These are phyloP conservation scores for Gephyroberyx darwinii DNA, from an alignment of 2,797 vertebrate species.

Conservation along the genomic window DNA sequence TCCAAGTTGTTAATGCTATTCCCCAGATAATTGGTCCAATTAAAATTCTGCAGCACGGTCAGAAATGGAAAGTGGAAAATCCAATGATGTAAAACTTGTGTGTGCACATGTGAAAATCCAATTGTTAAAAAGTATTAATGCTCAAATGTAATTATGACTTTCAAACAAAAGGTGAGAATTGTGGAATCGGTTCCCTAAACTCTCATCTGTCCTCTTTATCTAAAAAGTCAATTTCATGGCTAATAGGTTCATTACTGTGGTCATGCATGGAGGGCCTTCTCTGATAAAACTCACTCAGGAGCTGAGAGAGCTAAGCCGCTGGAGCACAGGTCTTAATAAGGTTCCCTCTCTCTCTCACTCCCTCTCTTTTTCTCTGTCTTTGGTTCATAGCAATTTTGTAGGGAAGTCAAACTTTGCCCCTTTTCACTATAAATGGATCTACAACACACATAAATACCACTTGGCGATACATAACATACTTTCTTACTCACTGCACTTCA, in stretches of 20 bases:
- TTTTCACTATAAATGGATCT: constrained; percentile 8
- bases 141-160: constrained; percentile 68
- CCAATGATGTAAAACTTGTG: constrained; percentile 19
- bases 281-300: constrained; percentile 78
- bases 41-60: constrained; percentile 25
- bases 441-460: neutral
- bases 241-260: constrained; percentile 83
- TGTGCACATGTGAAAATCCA: constrained; percentile 38
- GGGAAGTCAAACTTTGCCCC: constrained; percentile 49
- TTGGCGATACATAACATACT: neutral
- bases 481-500: constrained; percentile 20
- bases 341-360: constrained; percentile 46
- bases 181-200: constrained; percentile 57
- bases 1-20: constrained; percentile 7
- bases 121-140: constrained; percentile 37
- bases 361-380: constrained; percentile 29
- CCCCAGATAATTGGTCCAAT: constrained; percentile 16
- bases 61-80: constrained; percentile 50
- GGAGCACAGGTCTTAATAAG: constrained; percentile 67
- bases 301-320: constrained; percentile 66
- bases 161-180: constrained; percentile 72
- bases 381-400: constrained; percentile 29
- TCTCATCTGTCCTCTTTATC: constrained; percentile 71
- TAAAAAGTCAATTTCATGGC: constrained; percentile 85
- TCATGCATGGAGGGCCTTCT: constrained; percentile 71